Percentiles rank a stretch among this genome's conserved stretches.
These are phyloP conservation scores for Morpho helenor DNA, from an alignment of 2,888 invertebrate genomes.

Conservation along the genomic window DNA sequence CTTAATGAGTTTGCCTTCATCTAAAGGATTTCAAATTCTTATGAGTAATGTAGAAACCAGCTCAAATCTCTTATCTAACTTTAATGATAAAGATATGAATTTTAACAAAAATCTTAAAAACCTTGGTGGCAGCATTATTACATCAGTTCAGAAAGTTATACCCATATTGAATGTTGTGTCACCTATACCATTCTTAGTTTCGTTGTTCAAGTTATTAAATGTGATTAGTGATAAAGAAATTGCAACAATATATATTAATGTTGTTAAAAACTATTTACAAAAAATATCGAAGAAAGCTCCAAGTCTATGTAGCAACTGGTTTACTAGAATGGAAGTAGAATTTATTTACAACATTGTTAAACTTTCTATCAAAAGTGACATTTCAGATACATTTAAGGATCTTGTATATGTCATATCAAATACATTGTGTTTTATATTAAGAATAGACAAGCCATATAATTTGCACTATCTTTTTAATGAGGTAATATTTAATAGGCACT, in stretches of 20 bases:
- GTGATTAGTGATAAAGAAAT: constrained; percentile 50
- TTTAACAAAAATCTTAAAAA: constrained; percentile 54
- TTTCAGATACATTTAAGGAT: constrained; percentile 67
- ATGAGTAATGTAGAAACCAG: constrained; percentile 53
- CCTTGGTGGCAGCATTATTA: constrained; percentile 52
- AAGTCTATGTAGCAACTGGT: constrained; percentile 79
- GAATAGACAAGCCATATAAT: constrained; percentile 77
- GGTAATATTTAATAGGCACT: constrained; percentile 80
- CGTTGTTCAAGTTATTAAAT: constrained; percentile 54
- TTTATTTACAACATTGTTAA: constrained; percentile 74
- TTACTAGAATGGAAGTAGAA: constrained; percentile 81
- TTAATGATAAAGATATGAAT: constrained; percentile 52
- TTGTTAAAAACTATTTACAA: constrained; percentile 58
- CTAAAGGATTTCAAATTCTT: constrained; percentile 63
- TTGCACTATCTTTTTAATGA: constrained; percentile 78
- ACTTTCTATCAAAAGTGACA: constrained; percentile 48
- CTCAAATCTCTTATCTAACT: constrained; percentile 64
- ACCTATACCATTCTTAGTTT: constrained; percentile 61
- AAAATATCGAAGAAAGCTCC: constrained; percentile 50
- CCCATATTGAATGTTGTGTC: constrained; percentile 57
- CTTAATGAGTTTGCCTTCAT: constrained; percentile 53
- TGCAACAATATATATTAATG: constrained; percentile 56
- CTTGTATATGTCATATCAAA: constrained; percentile 78
- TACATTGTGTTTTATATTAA: constrained; percentile 80
- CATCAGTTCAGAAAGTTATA: constrained; percentile 53